These are phyloP conservation scores for Rhabdomys dilectus DNA, from an alignment of 2,113 vertebrate species.

Conservation along the genomic window DNA sequence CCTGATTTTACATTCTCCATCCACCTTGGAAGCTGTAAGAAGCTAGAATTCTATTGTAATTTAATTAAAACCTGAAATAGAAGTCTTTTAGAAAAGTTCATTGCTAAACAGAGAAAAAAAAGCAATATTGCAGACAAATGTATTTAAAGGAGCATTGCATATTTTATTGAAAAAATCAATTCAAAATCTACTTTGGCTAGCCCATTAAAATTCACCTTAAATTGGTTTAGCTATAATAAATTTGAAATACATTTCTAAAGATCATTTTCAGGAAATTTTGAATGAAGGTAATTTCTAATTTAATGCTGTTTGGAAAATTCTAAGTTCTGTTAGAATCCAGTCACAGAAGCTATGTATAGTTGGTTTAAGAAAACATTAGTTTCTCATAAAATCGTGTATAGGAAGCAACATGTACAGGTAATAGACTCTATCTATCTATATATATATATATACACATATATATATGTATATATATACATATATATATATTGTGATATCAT, in stretches of 20 bases:
- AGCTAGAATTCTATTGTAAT: constrained; percentile 47
- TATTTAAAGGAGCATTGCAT: constrained; percentile 75
- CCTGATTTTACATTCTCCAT: background rate
- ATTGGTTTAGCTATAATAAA: constrained; percentile 67
- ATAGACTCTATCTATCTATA: background rate
- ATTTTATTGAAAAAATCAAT: constrained; percentile 70
- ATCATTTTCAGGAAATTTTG: constrained; percentile 71
- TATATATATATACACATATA: background rate
- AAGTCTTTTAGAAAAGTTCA: constrained; percentile 62
- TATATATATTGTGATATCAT: background rate
- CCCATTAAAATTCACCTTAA: constrained; percentile 72
- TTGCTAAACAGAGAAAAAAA: constrained; percentile 55
- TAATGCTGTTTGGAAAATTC: constrained; percentile 49
- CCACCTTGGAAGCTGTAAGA: background rate
- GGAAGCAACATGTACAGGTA: background rate
- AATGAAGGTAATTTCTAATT: constrained; percentile 64
- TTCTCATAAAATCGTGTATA: background rate
- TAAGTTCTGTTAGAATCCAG: constrained; percentile 54
- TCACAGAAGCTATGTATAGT: constrained; percentile 7
- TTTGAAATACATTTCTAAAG: constrained; percentile 73
- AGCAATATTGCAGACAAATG: constrained; percentile 30
- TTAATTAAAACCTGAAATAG: constrained; percentile 52
- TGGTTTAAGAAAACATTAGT: constrained; percentile 2
- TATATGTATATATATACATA: background rate
- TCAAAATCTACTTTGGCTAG: constrained; percentile 72